phyloP scores from a whole-genome alignment of 2,113 vertebrate species.

The Malurus alboscapulatus region DNA sequence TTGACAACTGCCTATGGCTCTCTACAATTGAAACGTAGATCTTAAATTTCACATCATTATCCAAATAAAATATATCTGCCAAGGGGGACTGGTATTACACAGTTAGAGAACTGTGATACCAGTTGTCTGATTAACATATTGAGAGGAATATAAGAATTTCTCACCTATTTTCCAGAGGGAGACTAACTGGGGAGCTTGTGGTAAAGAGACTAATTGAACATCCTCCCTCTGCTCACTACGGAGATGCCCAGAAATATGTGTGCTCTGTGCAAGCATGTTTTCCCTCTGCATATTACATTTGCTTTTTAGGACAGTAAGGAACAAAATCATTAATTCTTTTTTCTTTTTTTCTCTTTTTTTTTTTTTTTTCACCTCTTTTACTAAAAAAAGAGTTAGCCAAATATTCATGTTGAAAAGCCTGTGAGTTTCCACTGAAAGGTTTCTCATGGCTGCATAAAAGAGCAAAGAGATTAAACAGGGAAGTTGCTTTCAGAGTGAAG shows the following conservation, averaged over 20 bases:
- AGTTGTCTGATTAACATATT: conserved; percentile 86
- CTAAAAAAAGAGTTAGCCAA: not conserved
- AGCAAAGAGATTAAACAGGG: not conserved
- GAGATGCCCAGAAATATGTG: conserved; percentile 46
- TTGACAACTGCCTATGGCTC: conserved; percentile 94
- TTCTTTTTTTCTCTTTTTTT: not conserved
- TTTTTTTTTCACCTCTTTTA: not conserved
- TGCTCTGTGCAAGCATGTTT: conserved; percentile 24
- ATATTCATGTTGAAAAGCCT: not conserved
- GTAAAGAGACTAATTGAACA: conserved; percentile 78
- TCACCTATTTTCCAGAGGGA: conserved; percentile 80
- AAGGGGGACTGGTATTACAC: conserved; percentile 85
- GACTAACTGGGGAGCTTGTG: conserved; percentile 68
- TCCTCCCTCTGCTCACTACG: conserved; percentile 42
- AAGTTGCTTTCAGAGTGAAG: not conserved
- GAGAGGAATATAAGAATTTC: conserved; percentile 81
- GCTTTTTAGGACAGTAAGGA: conserved; percentile 42
- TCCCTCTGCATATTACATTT: conserved; percentile 6
- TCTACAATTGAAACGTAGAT: conserved; percentile 90
- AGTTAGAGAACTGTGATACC: conserved; percentile 81
- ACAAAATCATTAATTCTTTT: not conserved
- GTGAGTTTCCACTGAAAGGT: not conserved
- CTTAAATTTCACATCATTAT: conserved; percentile 99
- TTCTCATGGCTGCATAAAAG: not conserved
- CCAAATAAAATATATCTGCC: conserved; percentile 89